Base-by-base conservation (phyloP, 2,888 invertebrate genomes). In the Gasteruption jaculator region DNA sequence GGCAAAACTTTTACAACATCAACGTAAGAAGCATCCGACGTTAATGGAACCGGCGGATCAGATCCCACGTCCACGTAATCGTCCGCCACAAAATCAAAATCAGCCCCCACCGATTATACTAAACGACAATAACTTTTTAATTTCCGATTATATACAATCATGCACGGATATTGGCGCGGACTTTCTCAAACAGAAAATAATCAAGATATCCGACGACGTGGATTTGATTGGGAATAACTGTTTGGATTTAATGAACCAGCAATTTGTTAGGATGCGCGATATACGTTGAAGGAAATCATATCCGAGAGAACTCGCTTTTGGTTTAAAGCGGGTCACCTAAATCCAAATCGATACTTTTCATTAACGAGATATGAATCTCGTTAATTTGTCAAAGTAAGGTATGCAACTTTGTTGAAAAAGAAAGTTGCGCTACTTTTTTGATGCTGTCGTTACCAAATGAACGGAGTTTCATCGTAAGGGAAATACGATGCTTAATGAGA, bases 1-100 rank as follows among this genome's bases (percentile, higher is more conserved):
- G 60, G 81, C 83, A 27, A 84, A 85, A 57, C 69, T 86, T 42
- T 61, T 85, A 51, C 82, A 82, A 58, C 86, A 86, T 63, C 78
- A 83, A 56, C 74, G 85, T 1, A 79, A 78, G 46, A 77, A 77
- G 24, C 86, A 86, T 54, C 71, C 76, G 1, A 72, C 72, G 31
- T 50, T 74, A 30, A 63, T 75, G 65, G 68, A 67, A 42, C 67
- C 65, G 2, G 68, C 69, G 11, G 68, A 70, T 54, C 64, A 69
- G 48, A 52, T 71, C 22, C 70, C 70, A 1, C 60, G 69, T 8
- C 58, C 68, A 4, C 61, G 69, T 5, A 68, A 61, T 50, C 67
- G 68, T 19, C 58, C 62, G 5, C 49, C 63, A 12, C 64, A 63
- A 22, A 65, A 64, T 55, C 64, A 64, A 33, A 68, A 62, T 43